A percentile compares a stretch with the other conserved stretches of the same genome.
Evolutionary conservation across 1,140 invertebrate genomes (phyloP).

Genomic region (Anthonomus grandis): DNA sequence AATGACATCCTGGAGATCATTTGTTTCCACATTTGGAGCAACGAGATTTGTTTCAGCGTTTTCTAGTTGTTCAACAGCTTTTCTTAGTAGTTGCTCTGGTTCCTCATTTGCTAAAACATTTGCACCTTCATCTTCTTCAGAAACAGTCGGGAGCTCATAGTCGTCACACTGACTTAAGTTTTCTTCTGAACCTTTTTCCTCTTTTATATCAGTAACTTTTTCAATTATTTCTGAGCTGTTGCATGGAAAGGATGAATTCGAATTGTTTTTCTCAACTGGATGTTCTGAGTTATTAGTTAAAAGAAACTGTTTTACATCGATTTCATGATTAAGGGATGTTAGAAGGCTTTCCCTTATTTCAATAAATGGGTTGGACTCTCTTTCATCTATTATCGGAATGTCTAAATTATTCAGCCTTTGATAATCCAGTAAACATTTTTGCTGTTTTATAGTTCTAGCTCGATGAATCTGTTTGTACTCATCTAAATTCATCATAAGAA

Average conservation of each 20-base stretch:
- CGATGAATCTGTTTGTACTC: constrained; percentile 8
- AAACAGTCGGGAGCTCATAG: constrained; percentile 9
- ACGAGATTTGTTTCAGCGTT: neutral
- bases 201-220: neutral
- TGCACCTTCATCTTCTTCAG: constrained; percentile 17
- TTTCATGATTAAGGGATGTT: neutral
- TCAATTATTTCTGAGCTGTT: constrained; percentile 12
- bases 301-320: neutral
- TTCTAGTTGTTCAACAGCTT: neutral
- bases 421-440: too few relatives aligned
- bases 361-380: neutral
- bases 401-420: too few relatives aligned
- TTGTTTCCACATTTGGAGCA: neutral
- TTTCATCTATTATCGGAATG: too few relatives aligned
- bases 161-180: neutral
- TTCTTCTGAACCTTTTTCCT: neutral
- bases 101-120: neutral
- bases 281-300: too few relatives aligned
- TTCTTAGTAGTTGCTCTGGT: neutral
- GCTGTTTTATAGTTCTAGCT: neutral
- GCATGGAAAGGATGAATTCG: neutral
- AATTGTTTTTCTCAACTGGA: neutral
- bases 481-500: constrained; percentile 21
- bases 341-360: neutral
- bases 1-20: too few relatives aligned